Evolutionary conservation across 2,113 vertebrate genomes (phyloP).

Genomic region (Daboia siamensis): DNA sequence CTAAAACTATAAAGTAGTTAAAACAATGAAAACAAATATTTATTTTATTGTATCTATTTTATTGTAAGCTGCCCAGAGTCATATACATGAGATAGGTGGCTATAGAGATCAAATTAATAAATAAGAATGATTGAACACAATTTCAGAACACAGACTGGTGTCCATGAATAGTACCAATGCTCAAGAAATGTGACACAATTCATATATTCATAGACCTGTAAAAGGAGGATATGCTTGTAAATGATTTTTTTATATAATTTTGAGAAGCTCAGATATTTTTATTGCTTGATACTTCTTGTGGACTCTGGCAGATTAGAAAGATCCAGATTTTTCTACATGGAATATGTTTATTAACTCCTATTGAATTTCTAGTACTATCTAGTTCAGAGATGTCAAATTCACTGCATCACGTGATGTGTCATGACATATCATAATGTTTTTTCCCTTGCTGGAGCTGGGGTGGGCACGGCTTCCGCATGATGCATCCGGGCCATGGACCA

Average conservation of each 20-base stretch:
- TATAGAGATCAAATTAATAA: neutral
- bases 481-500: too few species aligned
- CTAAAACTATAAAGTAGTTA: neutral
- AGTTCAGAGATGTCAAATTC: too few species aligned
- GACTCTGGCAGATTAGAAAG: neutral
- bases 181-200: neutral
- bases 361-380: neutral
- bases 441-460: too few species aligned
- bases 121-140: neutral
- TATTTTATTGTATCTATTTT: neutral
- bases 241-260: neutral
- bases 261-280: neutral
- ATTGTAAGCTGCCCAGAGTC: neutral
- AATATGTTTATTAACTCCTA: neutral
- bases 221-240: neutral
- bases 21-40: neutral
- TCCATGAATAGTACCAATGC: neutral
- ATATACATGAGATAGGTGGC: neutral
- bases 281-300: neutral
- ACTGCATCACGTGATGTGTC: too few species aligned
- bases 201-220: neutral
- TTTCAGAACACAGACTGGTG: neutral
- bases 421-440: too few species aligned
- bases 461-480: too few species aligned
- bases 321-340: neutral